Percentiles rank a stretch among this genome's conserved stretches.
phyloP scores from a whole-genome alignment of 2,113 vertebrate genomes.

The Paedocypris sp. region DNA sequence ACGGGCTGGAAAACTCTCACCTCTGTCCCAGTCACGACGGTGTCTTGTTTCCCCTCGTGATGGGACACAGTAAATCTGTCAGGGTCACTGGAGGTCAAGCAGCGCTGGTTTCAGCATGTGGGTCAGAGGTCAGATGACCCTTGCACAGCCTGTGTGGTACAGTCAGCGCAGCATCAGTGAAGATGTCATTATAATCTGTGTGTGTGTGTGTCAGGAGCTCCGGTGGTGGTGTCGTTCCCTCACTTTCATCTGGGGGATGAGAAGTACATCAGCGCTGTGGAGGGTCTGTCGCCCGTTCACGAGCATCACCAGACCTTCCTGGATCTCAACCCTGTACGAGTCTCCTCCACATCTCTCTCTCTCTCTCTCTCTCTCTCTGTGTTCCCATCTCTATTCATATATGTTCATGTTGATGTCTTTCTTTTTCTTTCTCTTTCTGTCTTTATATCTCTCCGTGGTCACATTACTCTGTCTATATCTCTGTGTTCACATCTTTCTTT shows the following conservation, averaged over 20 bases:
- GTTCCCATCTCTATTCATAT: not conserved
- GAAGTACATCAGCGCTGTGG: slow-evolving; percentile 61
- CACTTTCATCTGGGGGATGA: slow-evolving; percentile 84
- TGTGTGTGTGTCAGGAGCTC: slow-evolving; percentile 66
- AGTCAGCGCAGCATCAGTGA: too few relatives aligned
- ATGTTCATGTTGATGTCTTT: not conserved
- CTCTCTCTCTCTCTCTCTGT: not conserved
- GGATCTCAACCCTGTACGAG: slow-evolving; percentile 82
- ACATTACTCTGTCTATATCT: not conserved
- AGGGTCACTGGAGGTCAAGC: not conserved
- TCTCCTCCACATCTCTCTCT: not conserved
- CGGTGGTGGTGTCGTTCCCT: slow-evolving; percentile 84
- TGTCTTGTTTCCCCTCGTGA: not conserved
- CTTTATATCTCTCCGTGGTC: not conserved
- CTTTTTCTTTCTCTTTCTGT: not conserved
- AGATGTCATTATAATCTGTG: not conserved
- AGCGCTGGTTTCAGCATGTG: not conserved
- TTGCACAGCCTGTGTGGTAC: too few relatives aligned
- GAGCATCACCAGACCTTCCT: slow-evolving; percentile 81
- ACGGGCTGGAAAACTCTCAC: slow-evolving; percentile 53
- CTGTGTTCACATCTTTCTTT: not conserved
- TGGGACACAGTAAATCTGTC: not conserved
- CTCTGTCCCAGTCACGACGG: slow-evolving; percentile 50
- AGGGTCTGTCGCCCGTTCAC: slow-evolving; percentile 72
- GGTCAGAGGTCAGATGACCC: not conserved